A percentile compares a stretch with the other conserved stretches of the same genome.
Evolutionary conservation across 2,888 invertebrate species (phyloP).

Genomic region (Ditula angustiorana): DNA sequence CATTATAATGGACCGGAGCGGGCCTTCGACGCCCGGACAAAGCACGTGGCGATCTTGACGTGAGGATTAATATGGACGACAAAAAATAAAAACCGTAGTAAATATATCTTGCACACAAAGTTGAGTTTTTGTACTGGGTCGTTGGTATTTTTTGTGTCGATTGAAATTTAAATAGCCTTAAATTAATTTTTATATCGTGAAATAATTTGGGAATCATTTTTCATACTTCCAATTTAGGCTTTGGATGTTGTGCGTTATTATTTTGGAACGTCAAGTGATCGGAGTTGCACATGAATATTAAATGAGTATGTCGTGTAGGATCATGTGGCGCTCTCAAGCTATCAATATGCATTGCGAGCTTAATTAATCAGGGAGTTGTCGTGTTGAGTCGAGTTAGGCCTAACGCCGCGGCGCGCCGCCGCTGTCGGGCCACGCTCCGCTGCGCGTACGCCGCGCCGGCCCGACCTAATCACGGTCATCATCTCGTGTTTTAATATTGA

Average conservation of each 20-base stretch:
- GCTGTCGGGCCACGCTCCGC: slow-evolving; percentile 64
- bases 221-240: slow-evolving; percentile 43
- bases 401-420: slow-evolving; percentile 66
- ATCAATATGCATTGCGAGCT: slow-evolving; percentile 65
- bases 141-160: slow-evolving; percentile 64
- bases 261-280: slow-evolving; percentile 20
- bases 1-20: slow-evolving; percentile 81
- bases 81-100: slow-evolving; percentile 67
- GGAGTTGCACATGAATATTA: slow-evolving; percentile 21
- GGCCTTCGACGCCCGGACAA: slow-evolving; percentile 81
- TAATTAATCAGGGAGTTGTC: slow-evolving; percentile 72
- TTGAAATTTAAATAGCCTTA: slow-evolving; percentile 63
- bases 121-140: slow-evolving; percentile 66
- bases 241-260: slow-evolving; percentile 37
- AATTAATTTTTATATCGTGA: slow-evolving; percentile 66
- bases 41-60: slow-evolving; percentile 83
- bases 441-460: slow-evolving; percentile 62
- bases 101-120: slow-evolving; percentile 74
- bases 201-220: slow-evolving; percentile 51
- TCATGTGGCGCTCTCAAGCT: slow-evolving; percentile 54
- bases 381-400: slow-evolving; percentile 75
- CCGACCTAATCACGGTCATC: slow-evolving; percentile 71
- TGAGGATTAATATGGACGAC: slow-evolving; percentile 83
- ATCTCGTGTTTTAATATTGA: slow-evolving; percentile 74
- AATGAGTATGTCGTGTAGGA: slow-evolving; percentile 5